Evolutionary conservation across 2,797 vertebrate species (phyloP), one percentile per base, ranked within the genome.

Genomic region (Microctenopoma stevenorrisi): DNA sequence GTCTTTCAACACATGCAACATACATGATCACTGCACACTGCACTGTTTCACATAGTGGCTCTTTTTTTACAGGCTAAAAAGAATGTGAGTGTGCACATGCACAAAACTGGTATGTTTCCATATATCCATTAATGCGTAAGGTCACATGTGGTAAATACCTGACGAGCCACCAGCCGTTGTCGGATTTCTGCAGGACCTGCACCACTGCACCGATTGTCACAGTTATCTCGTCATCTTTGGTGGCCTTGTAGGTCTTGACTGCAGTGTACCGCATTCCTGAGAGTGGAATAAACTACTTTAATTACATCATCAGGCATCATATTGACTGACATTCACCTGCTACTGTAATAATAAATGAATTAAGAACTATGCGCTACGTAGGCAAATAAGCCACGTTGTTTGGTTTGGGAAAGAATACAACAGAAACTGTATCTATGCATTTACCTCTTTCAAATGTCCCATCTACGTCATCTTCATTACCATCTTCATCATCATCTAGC

Each of bases 101-200:
- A 30, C 28, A 30, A 30, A 30, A 30, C 3, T 37, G 35, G 28
- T 30, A 30, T 30, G 12, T 40, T 40, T 13, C 12, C 12, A 43
- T 4, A 14, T 14, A 43, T 14, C 11, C 9, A 37, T 10, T 37
- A 9, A 37, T 37, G 30, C 0, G 4, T n/a, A n/a, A 18, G 13
- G 38, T 35, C 1, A 0, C 53, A 16, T 12, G 18, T 12, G 9
- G 42, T 26, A 18, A 44, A 46, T 86, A 98, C 97, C 96, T 89
- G 83, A 95, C 83, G n/a, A 95, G 91, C 97, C 97, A 99, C 97
- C 98, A 99, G 89, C 97, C 98, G 0, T 91, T 78, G 4, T 96
- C 88, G 0, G 94, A 95, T 3, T 69, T 93, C 89, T 95, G 92
- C 57, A 97, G 56, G 35, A 96, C 94, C 33, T 90, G 89, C 76